Evolutionary conservation across 2,797 vertebrate species (phyloP).

Genomic region (Macropus fuliginosus): DNA sequence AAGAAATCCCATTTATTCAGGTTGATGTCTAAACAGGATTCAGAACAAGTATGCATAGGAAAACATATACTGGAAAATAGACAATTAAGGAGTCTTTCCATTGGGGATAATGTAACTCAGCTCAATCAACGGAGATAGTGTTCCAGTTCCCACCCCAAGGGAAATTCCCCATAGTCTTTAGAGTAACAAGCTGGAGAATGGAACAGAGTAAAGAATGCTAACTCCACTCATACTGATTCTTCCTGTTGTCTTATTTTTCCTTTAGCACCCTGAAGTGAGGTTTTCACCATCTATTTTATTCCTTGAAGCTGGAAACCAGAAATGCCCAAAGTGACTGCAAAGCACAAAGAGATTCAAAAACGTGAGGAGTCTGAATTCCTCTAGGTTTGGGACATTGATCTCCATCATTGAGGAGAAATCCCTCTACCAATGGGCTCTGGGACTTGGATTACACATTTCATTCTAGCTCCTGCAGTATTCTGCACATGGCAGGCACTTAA

Average conservation of each 20-base stretch:
- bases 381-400: not conserved
- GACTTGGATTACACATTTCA: not conserved
- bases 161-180: not conserved
- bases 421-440: not conserved
- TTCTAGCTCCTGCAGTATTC: not conserved
- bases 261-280: rapidly evolving
- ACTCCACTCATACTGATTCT: not conserved
- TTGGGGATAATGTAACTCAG: not conserved
- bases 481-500: not conserved
- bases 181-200: not conserved
- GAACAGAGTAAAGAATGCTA: not conserved
- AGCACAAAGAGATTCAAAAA: not conserved
- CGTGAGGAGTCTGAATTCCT: not conserved
- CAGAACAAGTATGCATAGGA: not conserved
- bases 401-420: not conserved
- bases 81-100: not conserved
- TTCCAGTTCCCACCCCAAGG: not conserved
- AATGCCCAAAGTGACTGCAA: not conserved
- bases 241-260: not conserved
- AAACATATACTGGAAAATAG: not conserved
- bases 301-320: not conserved
- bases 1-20: not conserved
- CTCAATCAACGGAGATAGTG: not conserved
- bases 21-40: not conserved
- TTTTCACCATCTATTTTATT: not conserved